phyloP scores from a whole-genome alignment of 92 coral and sea anemone genomes.

The Heteractis magnifica region DNA sequence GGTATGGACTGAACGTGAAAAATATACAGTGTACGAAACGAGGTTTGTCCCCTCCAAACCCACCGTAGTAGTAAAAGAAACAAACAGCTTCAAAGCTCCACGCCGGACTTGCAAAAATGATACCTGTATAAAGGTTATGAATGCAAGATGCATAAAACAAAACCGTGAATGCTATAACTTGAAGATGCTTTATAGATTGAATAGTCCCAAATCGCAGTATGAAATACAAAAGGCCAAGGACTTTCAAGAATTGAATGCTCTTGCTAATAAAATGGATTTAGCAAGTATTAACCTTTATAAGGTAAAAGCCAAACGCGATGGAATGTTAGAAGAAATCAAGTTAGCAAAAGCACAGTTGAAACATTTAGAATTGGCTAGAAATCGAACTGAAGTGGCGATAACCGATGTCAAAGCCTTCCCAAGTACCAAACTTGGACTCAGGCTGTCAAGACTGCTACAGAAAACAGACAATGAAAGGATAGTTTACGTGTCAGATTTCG shows the following conservation, averaged over 20 bases:
- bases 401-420: slow-evolving; percentile 1
- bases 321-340: slow-evolving; percentile 6
- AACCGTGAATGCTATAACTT: slow-evolving; percentile 16
- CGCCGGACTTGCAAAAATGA: not conserved
- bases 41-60: not conserved
- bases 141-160: slow-evolving; percentile 8
- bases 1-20: slow-evolving; percentile 5
- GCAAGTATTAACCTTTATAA: not conserved
- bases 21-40: not conserved
- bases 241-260: not conserved
- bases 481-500: slow-evolving; percentile 14
- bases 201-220: not conserved
- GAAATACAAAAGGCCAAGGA: not conserved
- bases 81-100: slow-evolving; percentile 24
- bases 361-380: slow-evolving; percentile 23
- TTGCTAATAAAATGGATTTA: slow-evolving; percentile 20
- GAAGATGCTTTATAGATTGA: not conserved
- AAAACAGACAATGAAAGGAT: not conserved
- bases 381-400: not conserved
- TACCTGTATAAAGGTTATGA: slow-evolving; percentile 24
- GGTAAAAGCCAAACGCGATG: not conserved
- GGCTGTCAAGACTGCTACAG: slow-evolving; percentile 6
- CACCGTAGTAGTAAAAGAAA: not conserved
- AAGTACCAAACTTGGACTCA: slow-evolving; percentile 9
- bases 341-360: slow-evolving; percentile 20